Base-by-base conservation (phyloP, 2,888 invertebrate genomes). In the Drosophila meridionalis region DNA sequence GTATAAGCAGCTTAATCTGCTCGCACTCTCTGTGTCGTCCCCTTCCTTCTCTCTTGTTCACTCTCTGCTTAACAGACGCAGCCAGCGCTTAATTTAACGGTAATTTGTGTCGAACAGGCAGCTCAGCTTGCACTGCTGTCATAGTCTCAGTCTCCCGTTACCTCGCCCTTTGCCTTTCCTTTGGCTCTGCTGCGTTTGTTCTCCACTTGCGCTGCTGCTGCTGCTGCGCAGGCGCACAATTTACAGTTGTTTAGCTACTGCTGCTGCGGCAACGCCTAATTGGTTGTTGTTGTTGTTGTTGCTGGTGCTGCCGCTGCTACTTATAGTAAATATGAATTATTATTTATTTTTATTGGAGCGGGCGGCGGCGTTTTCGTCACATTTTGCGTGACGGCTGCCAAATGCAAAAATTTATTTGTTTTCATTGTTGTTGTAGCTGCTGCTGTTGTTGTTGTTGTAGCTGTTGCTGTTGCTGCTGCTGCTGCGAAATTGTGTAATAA, bases 401-500 rank as follows among this genome's bases (percentile, higher is more conserved):
- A 71, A 72, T 76, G 86, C 74, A 73, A 63, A 86, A 81, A 81
- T 70, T 76, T 87, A 87, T 89, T 87, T 87, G 83, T 88, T 88
- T 83, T 78, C 79, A 81, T 87, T 87, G 80, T 76, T 77, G 73
- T 68, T 83, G 67, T 36, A 45, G 45, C 26, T 67, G 70, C 9
- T 57, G 20, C 66, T 82, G 66, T 36, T 65, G 70, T 9, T 57
- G 7, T 87, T 86, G 80, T 75, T 76, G 71, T 64, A 80, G 66
- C 30, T 67, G 70, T 11, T 52, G 20, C 12, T 69, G 50, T 11
- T 42, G 69, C 28, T 50, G 45, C 14, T 70, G 52, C 12, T 14
- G 74, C 52, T 69, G 69, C 74, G 30, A 76, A 89, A 78, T 87
- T 91, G 90, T 90, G 84, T 83, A 89, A 90, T 89, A 89, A 90